These are phyloP conservation scores for Syrphus vitripennis DNA, from an alignment of 2,888 invertebrate genomes.

Conservation along the genomic window DNA sequence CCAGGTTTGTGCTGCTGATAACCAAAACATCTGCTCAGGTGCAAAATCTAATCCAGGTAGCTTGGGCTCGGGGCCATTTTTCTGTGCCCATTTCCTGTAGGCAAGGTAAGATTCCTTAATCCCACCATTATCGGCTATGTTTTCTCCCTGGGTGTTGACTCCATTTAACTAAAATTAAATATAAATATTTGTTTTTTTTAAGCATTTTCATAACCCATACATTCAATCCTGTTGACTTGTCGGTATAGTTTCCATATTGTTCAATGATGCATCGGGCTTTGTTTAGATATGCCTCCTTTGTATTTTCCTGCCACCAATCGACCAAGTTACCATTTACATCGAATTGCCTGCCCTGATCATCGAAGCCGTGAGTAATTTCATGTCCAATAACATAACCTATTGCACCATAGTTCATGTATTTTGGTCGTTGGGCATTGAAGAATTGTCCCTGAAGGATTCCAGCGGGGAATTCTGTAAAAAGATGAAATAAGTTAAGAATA, in stretches of 20 bases:
- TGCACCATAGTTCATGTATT: constrained; percentile 95
- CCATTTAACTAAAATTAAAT: constrained; percentile 89
- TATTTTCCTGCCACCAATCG: constrained; percentile 95
- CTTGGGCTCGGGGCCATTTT: constrained; percentile 85
- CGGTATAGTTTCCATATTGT: constrained; percentile 95
- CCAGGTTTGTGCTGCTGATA: constrained; percentile 93
- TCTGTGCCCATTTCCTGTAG: constrained; percentile 88
- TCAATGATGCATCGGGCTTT: constrained; percentile 95
- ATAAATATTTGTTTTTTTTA: not conserved
- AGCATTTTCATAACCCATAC: constrained; percentile 68
- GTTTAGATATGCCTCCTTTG: constrained; percentile 90
- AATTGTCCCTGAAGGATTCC: constrained; percentile 96
- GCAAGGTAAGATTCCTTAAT: constrained; percentile 94
- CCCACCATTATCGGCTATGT: constrained; percentile 97
- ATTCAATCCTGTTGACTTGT: constrained; percentile 86
- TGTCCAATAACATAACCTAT: constrained; percentile 96
- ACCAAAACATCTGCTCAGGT: constrained; percentile 90
- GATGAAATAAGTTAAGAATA: not conserved
- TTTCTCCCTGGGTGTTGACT: constrained; percentile 95
- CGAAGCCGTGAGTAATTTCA: constrained; percentile 95
- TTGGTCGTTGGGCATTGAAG: constrained; percentile 93
- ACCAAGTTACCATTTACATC: constrained; percentile 94
- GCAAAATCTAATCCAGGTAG: constrained; percentile 89
- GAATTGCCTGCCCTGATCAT: constrained; percentile 94
- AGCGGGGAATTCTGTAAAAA: constrained; percentile 91